A percentile compares a stretch with the other conserved stretches of the same genome.
Evolutionary conservation across 2,797 vertebrate species (phyloP).

Genomic region (Remorina albescens): DNA sequence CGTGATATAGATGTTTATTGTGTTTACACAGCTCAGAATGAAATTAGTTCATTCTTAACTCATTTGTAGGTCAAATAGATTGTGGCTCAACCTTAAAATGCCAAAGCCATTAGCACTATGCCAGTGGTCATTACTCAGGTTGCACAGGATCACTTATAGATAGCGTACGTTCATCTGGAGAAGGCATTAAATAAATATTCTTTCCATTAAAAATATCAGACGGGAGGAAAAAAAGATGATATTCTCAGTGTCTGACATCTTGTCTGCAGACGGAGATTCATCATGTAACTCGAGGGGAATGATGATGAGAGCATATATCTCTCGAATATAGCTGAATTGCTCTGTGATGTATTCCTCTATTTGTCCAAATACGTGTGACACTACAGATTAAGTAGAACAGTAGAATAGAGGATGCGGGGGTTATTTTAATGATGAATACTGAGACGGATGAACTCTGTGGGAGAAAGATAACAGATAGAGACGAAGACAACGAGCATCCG

Average conservation of each 20-base stretch:
- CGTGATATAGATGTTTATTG: not conserved
- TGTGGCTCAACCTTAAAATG: conserved; percentile 42
- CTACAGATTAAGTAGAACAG: not conserved
- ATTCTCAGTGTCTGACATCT: not conserved
- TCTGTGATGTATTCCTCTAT: not conserved
- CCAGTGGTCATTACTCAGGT: conserved; percentile 17
- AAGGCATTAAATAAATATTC: conserved; percentile 16
- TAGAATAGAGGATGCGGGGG: not conserved
- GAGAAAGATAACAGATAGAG: conserved; percentile 50
- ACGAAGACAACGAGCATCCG: conserved; percentile 40
- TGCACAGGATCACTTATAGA: not conserved
- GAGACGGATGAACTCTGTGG: conserved; percentile 41
- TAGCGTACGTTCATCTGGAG: conserved; percentile 3
- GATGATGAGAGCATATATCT: not conserved
- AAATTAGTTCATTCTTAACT: not conserved
- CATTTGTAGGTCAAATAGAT: conserved; percentile 36
- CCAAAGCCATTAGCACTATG: conserved; percentile 34
- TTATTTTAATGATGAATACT: conserved; percentile 35
- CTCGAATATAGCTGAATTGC: not conserved
- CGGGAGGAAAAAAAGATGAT: not conserved
- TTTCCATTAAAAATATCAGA: conserved; percentile 6
- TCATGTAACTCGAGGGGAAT: not conserved
- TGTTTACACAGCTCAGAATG: conserved; percentile 1
- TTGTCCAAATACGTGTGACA: not conserved
- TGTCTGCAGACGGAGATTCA: conserved; percentile 10